A percentile compares a stretch with the other conserved stretches of the same genome.
Conservation (phyloP, 2,113 vertebrate species). For the Pachycephala philippinensis region DNA sequence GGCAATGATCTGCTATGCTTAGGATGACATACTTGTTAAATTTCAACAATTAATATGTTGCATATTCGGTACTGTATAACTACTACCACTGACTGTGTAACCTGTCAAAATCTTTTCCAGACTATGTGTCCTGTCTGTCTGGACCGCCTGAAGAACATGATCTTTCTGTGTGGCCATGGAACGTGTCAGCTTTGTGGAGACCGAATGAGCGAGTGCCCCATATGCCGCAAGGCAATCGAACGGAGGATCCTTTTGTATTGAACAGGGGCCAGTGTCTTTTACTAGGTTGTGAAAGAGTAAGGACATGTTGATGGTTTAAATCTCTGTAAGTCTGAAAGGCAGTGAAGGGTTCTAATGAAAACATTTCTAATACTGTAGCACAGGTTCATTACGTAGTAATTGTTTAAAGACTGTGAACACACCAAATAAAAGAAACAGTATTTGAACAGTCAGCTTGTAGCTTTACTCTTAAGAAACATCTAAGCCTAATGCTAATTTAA, state of each 20-base stretch:
- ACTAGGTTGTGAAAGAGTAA: background rate
- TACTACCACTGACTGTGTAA: background rate
- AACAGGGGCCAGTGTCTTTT: constrained; percentile 12
- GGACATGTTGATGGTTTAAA: background rate
- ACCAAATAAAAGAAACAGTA: constrained; percentile 55
- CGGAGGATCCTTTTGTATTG: constrained; percentile 96
- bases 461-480: background rate
- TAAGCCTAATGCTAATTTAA: constrained; percentile 39
- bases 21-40: background rate
- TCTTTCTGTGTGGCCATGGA: constrained; percentile 98
- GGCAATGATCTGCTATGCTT: background rate
- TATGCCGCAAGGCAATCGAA: constrained; percentile 98
- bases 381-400: constrained; percentile 42
- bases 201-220: constrained; percentile 98
- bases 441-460: constrained; percentile 54
- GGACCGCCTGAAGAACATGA: constrained; percentile 99
- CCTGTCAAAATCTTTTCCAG: constrained; percentile 70
- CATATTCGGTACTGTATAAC: background rate
- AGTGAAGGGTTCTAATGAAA: constrained; percentile 29
- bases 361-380: constrained; percentile 56
- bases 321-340: constrained; percentile 1
- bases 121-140: constrained; percentile 98
- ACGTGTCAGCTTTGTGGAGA: constrained; percentile 98
- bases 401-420: constrained; percentile 42
- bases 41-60: background rate